Conservation (phyloP, 2,888 invertebrate species). For the Pyrrhosoma nymphula region DNA sequence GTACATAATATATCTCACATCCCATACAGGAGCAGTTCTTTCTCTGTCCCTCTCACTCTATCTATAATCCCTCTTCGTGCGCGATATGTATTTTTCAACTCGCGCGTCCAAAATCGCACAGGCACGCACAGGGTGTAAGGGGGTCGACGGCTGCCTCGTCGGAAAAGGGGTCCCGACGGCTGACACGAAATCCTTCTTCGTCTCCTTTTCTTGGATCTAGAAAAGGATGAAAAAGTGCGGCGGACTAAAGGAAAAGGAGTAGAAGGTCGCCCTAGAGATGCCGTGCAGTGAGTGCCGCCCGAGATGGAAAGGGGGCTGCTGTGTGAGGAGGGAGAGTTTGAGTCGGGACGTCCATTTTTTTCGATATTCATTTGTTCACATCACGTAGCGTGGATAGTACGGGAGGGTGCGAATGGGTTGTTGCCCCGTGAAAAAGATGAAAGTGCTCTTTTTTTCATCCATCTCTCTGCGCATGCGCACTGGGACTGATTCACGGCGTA, state of each 20-base stretch:
- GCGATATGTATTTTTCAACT: background rate
- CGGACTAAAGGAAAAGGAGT: background rate
- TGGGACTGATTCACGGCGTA: background rate
- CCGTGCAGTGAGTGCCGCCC: no score
- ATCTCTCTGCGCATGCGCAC: background rate
- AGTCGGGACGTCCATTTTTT: background rate
- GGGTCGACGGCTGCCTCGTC: background rate
- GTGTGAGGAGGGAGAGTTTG: background rate
- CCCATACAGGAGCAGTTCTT: background rate
- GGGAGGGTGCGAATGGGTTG: background rate
- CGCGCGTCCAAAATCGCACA: background rate
- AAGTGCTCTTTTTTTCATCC: background rate
- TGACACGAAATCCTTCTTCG: background rate
- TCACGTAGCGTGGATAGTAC: background rate
- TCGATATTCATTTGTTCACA: slow-evolving; percentile 22
- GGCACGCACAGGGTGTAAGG: no score
- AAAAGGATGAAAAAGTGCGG: background rate
- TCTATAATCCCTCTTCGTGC: background rate
- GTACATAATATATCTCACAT: background rate
- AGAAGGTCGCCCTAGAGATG: background rate
- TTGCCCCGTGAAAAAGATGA: background rate
- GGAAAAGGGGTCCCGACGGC: background rate
- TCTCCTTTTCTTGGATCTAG: background rate
- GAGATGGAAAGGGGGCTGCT: no score
- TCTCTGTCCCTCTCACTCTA: no score